Evolutionary conservation across 2,797 vertebrate species (phyloP).

Genomic region (Sebastes elongatus): DNA sequence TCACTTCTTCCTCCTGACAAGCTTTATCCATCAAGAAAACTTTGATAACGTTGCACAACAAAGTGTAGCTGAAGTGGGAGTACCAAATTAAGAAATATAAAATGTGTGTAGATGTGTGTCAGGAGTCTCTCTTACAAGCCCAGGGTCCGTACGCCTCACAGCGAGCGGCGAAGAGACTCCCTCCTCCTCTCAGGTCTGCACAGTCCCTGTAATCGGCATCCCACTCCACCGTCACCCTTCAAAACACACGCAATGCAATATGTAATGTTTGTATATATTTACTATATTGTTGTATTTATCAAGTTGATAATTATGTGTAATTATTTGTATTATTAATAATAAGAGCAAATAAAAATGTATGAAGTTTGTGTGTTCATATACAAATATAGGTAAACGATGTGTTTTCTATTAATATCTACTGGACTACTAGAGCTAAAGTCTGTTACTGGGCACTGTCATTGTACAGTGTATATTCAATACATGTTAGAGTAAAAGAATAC

Average conservation of each 20-base stretch:
- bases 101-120: neutral
- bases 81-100: neutral
- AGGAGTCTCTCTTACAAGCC: conserved; percentile 47
- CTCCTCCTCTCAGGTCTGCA: conserved; percentile 67
- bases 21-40: neutral
- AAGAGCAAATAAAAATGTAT: conserved; percentile 2
- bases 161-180: conserved; percentile 46
- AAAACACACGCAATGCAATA: neutral
- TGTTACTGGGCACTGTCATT: too few species aligned
- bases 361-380: neutral
- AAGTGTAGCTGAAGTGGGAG: neutral
- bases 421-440: too few species aligned
- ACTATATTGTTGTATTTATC: neutral
- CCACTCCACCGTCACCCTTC: conserved; percentile 52
- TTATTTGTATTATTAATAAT: neutral
- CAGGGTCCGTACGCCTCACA: conserved; percentile 48
- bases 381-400: neutral
- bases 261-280: neutral
- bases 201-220: conserved; percentile 62
- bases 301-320: too few species aligned
- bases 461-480: too few species aligned
- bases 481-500: too few species aligned
- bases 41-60: neutral
- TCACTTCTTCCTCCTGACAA: neutral
- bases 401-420: neutral